Evolutionary conservation across 1,140 invertebrate genomes (phyloP).

Genomic region (Drosophila arizonae): DNA sequence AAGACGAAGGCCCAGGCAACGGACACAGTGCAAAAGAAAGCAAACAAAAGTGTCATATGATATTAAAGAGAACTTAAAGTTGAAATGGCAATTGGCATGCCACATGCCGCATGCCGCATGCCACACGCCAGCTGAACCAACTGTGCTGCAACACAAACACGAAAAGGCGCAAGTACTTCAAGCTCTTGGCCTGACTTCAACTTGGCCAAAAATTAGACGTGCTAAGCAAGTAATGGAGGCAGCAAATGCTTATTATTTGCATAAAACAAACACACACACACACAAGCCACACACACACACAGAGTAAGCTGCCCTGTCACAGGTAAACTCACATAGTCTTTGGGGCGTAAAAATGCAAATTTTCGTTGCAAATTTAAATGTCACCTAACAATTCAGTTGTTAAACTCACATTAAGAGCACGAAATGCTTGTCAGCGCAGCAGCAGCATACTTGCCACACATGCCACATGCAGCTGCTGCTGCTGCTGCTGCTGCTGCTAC

Average conservation of each 20-base stretch:
- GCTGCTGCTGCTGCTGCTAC: background rate
- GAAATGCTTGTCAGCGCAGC: background rate
- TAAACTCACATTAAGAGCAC: constrained; percentile 67
- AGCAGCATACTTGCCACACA: constrained; percentile 3
- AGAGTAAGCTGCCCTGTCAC: constrained; percentile 12
- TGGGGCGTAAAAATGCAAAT: constrained; percentile 67
- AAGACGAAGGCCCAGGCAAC: too few species aligned
- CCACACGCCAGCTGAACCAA: constrained; percentile 22
- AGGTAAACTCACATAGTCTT: background rate
- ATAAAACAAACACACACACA: constrained; percentile 42
- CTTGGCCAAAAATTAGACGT: constrained; percentile 59
- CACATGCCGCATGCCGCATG: constrained; percentile 31
- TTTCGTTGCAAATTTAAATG: constrained; percentile 75
- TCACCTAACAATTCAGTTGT: constrained; percentile 75
- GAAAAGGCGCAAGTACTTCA: constrained; percentile 31
- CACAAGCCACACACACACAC: constrained; percentile 17
- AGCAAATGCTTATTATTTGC: constrained; percentile 76
- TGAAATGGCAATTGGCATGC: constrained; percentile 65
- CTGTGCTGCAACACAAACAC: constrained; percentile 57
- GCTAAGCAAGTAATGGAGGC: constrained; percentile 73
- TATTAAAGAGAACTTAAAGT: constrained; percentile 62
- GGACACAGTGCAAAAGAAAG: constrained; percentile 31
- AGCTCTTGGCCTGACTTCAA: constrained; percentile 20
- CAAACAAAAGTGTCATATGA: constrained; percentile 63
- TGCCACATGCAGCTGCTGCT: constrained; percentile 16